Evolutionary conservation across 2,113 vertebrate species (phyloP), one percentile per base, ranked within the genome.

Genomic region (Corythoichthys intestinalis): DNA sequence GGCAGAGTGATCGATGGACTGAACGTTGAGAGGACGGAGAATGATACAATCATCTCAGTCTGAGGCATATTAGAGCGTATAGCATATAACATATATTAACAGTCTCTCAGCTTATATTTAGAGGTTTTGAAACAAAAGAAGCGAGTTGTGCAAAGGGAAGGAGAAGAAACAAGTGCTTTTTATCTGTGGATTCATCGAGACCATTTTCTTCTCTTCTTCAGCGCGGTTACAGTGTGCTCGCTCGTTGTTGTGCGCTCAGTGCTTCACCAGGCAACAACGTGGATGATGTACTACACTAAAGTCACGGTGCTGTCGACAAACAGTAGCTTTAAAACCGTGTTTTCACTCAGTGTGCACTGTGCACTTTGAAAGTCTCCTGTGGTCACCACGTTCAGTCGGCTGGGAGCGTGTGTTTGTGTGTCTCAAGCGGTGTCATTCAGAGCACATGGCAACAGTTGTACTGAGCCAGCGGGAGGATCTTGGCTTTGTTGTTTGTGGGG

Each of bases 391-490:
- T 49, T 72, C 54, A 47, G 64, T 46, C 60, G 46, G 41, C 64
- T 15, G 70, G 65, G 41, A 64, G 66, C 11, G 39, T n/a, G 59
- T 37, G 59, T 53, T 15, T 34, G 53, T 46, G 39, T 20, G 15
- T 20, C 17, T 6, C 3, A 15, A 12, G 38, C 1, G 58, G 41
- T 47, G 58, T 28, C 37, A 3, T 61, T 82, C 86, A 96, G 13
- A 96, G 91, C 74, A 96, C 94, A 0, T 93, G 94, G 86, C 94
- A 96, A 82, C 94, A 96, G 92, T 95, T 96, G 85, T 95, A 95
- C 90, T 96, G 94, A 12, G 93, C 92, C 75, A 96, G 85, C 0
- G 94, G 93, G 17, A 95, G 87, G 46, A 95, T 92, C 75, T 92
- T 93, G 76, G 93, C 92, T 80, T 94, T 94, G 81, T 94, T 91